Evolutionary conservation across 2,797 vertebrate genomes (phyloP).

Genomic region (Anableps anableps): DNA sequence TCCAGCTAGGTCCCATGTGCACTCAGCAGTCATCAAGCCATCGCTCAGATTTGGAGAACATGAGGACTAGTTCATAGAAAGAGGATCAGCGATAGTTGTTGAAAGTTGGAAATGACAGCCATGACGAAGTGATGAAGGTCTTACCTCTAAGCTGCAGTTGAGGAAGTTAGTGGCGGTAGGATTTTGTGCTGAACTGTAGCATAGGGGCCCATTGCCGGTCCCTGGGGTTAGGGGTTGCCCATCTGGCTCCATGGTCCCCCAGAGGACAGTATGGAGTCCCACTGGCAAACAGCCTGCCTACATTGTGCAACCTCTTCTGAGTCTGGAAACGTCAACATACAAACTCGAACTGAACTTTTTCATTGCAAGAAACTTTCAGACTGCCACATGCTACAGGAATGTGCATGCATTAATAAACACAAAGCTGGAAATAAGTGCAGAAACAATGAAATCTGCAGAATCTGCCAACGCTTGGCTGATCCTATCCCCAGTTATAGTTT

Average conservation of each 20-base stretch:
- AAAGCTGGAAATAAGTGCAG: neutral
- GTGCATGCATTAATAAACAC: neutral
- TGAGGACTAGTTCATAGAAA: constrained; percentile 53
- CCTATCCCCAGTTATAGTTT: constrained; percentile 39
- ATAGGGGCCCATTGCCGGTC: constrained; percentile 70
- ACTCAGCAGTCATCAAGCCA: constrained; percentile 50
- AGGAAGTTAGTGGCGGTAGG: constrained; percentile 36
- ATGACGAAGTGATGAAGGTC: neutral
- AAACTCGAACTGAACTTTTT: constrained; percentile 35
- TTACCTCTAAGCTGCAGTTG: constrained; percentile 73
- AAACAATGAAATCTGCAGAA: constrained; percentile 30
- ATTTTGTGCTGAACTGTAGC: constrained; percentile 61
- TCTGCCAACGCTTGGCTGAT: constrained; percentile 4
- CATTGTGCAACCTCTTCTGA: constrained; percentile 71
- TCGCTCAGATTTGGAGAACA: constrained; percentile 66
- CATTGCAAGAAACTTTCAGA: constrained; percentile 22
- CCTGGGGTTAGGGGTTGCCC: constrained; percentile 70
- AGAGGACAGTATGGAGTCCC: constrained; percentile 74
- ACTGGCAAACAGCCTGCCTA: constrained; percentile 66
- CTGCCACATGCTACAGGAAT: neutral
- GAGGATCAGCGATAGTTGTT: neutral
- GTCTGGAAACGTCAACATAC: constrained; percentile 52
- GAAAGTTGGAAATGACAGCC: no score
- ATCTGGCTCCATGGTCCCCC: constrained; percentile 79
- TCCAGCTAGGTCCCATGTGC: constrained; percentile 45